phyloP scores from a whole-genome alignment of 2,888 invertebrate genomes.

The Netelia virgata region DNA sequence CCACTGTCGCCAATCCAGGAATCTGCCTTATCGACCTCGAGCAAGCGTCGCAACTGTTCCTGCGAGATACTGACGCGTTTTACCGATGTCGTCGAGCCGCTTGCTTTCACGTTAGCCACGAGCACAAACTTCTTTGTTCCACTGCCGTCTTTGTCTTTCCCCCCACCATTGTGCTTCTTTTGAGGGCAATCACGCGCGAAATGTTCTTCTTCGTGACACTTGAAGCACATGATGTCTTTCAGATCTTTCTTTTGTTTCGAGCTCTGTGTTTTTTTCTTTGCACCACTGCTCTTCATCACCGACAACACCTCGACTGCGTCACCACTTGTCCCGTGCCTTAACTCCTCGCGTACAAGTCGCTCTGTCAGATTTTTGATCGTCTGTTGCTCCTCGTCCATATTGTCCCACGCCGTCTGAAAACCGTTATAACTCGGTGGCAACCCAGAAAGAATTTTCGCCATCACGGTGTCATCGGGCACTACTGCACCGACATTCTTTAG shows the following conservation, averaged over 20 bases:
- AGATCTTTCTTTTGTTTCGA: constrained; percentile 42
- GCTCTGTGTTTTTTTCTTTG: constrained; percentile 51
- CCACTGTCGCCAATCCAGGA: constrained; percentile 68
- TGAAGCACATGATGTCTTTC: constrained; percentile 58
- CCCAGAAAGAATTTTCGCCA: constrained; percentile 60
- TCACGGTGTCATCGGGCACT: constrained; percentile 51
- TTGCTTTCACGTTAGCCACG: constrained; percentile 49
- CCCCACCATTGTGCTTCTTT: constrained; percentile 31
- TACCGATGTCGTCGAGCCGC: constrained; percentile 28
- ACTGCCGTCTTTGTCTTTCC: constrained; percentile 29
- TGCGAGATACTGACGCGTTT: constrained; percentile 42
- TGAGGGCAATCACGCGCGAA: constrained; percentile 54
- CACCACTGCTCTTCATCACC: constrained; percentile 38
- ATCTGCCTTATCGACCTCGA: constrained; percentile 60
- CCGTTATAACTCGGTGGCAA: constrained; percentile 50
- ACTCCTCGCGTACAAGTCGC: constrained; percentile 62
- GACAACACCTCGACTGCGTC: constrained; percentile 55
- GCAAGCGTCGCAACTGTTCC: constrained; percentile 41
- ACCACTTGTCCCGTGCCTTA: constrained; percentile 40
- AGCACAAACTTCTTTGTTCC: constrained; percentile 54
- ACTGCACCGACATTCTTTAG: constrained; percentile 50
- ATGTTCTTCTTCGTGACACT: constrained; percentile 63
- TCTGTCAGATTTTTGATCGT: constrained; percentile 65
- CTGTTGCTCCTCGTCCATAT: constrained; percentile 48
- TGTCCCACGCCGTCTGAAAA: constrained; percentile 60